Evolutionary conservation across 2,797 vertebrate genomes (phyloP).

Genomic region (Pterois miles): DNA sequence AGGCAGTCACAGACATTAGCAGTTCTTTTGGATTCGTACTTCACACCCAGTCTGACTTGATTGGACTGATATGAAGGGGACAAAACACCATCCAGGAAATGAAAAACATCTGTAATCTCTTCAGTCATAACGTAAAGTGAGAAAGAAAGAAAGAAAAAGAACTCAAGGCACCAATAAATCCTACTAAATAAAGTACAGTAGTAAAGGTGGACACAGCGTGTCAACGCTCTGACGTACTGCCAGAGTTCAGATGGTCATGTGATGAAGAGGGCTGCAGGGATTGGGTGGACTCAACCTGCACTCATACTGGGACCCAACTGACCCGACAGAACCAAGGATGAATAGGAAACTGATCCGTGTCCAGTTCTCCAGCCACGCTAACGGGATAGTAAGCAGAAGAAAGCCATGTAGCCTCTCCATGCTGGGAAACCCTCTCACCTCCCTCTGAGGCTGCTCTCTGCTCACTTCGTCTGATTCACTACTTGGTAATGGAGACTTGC

Average conservation of each 20-base stretch:
- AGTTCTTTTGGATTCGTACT: background rate
- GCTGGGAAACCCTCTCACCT: background rate
- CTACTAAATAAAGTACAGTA: constrained; percentile 72
- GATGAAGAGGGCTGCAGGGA: background rate
- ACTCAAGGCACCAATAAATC: constrained; percentile 85
- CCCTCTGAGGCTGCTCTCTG: background rate
- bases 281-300: background rate
- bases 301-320: background rate
- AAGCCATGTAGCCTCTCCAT: background rate
- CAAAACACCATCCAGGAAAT: constrained; percentile 45
- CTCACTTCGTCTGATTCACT: too few relatives aligned
- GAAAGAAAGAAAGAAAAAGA: constrained; percentile 44
- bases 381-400: background rate
- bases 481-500: background rate
- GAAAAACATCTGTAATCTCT: constrained; percentile 55
- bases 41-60: constrained; percentile 33
- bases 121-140: constrained; percentile 57
- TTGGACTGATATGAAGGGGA: constrained; percentile 8
- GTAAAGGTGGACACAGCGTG: constrained; percentile 38
- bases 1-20: background rate
- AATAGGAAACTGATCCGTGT: background rate
- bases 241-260: constrained; percentile 1
- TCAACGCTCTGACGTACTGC: background rate
- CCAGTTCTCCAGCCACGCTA: background rate
- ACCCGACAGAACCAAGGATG: background rate